A percentile compares a stretch with the other conserved stretches of the same genome.
Evolutionary conservation across 2,888 invertebrate genomes (phyloP).

Genomic region (Thymelicus acteon): DNA sequence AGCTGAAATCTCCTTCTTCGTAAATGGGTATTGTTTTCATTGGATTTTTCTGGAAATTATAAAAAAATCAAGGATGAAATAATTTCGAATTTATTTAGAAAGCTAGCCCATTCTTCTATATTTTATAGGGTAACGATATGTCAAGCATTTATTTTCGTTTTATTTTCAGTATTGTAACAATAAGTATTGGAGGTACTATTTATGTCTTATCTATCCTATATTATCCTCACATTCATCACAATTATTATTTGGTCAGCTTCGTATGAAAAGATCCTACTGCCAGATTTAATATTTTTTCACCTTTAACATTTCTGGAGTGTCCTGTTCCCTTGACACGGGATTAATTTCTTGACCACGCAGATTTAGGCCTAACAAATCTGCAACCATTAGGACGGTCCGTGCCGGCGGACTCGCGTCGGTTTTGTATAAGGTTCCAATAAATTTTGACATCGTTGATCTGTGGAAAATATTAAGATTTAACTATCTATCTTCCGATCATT

Average conservation of each 20-base stretch:
- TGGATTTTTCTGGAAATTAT: slow-evolving; percentile 70
- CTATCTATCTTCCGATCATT: no score
- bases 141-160: no score
- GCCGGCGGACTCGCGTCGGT: slow-evolving; percentile 68
- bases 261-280: no score
- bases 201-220: no score
- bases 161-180: no score
- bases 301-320: slow-evolving; percentile 63
- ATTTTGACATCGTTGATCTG: slow-evolving; percentile 21
- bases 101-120: no score
- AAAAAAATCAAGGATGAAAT: neutral
- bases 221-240: no score
- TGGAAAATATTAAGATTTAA: neutral
- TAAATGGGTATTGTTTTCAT: slow-evolving; percentile 72
- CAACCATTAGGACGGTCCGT: slow-evolving; percentile 69
- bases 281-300: slow-evolving; percentile 46
- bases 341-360: slow-evolving; percentile 60
- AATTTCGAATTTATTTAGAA: no score
- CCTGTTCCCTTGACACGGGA: slow-evolving; percentile 68
- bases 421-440: slow-evolving; percentile 58
- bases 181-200: no score
- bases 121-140: no score
- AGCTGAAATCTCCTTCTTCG: slow-evolving; percentile 66
- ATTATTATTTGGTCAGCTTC: no score
- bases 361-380: slow-evolving; percentile 62